Evolutionary conservation across 2,888 invertebrate genomes (phyloP).

Genomic region (Drosophila heteroneura): DNA sequence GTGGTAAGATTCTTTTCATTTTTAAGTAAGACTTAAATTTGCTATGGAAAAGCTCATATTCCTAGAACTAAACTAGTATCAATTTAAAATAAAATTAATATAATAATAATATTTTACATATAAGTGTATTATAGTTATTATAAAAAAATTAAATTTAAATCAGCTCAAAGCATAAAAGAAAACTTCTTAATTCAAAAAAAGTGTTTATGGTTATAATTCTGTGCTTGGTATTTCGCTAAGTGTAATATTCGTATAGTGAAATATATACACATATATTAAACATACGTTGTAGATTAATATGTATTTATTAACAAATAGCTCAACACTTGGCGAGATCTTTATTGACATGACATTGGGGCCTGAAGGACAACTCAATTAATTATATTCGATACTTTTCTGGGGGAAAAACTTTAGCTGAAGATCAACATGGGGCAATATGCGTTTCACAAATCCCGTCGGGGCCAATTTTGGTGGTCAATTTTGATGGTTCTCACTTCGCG

Average conservation of each 20-base stretch:
- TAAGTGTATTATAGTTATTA: not conserved
- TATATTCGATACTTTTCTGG: not conserved
- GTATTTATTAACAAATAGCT: constrained; percentile 1
- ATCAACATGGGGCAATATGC: constrained; percentile 6
- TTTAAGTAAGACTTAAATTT: too few relatives aligned
- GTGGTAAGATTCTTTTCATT: too few relatives aligned
- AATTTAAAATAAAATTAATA: not conserved
- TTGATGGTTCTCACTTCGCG: constrained; percentile 9
- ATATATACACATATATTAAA: not conserved
- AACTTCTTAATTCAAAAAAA: not conserved
- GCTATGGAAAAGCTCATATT: too few relatives aligned
- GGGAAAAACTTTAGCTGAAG: not conserved
- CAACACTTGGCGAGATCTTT: constrained; percentile 13
- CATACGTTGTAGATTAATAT: constrained; percentile 12
- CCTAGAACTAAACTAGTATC: too few relatives aligned
- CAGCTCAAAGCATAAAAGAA: not conserved
- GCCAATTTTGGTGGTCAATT: constrained; percentile 37
- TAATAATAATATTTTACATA: not conserved
- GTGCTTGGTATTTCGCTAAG: not conserved
- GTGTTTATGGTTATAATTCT: too few relatives aligned
- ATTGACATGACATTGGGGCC: constrained; percentile 28
- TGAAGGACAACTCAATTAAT: constrained; percentile 40
- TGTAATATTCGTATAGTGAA: not conserved
- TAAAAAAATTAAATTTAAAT: not conserved
- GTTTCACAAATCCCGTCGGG: constrained; percentile 15